Evolutionary conservation across 2,888 invertebrate species (phyloP).

Genomic region (Parnassius orleans): DNA sequence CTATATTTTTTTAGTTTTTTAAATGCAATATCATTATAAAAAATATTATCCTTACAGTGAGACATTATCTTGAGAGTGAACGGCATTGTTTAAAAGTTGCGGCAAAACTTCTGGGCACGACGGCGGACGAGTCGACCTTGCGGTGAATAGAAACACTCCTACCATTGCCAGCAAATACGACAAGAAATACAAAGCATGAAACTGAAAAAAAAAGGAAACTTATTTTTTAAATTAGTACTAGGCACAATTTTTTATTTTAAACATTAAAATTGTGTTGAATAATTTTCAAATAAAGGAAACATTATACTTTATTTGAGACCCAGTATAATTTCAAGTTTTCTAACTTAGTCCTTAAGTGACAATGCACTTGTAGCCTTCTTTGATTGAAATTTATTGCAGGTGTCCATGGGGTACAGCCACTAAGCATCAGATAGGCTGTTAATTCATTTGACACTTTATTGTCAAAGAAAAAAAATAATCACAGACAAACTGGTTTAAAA

Average conservation of each 20-base stretch:
- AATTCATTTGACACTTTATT: neutral
- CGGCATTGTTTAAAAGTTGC: slow-evolving; percentile 59
- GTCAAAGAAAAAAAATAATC: neutral
- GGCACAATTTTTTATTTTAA: too few relatives aligned
- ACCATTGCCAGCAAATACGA: slow-evolving; percentile 88
- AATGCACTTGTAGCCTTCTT: too few relatives aligned
- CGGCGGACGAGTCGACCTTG: slow-evolving; percentile 81
- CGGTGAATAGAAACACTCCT: slow-evolving; percentile 83
- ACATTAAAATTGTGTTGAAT: too few relatives aligned
- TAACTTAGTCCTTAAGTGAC: too few relatives aligned
- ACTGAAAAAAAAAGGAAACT: slow-evolving; percentile 76
- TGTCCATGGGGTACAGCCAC: too few relatives aligned
- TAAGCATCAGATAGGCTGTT: too few relatives aligned
- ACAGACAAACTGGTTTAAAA: neutral
- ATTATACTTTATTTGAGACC: too few relatives aligned
- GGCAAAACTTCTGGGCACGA: slow-evolving; percentile 53
- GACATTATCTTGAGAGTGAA: slow-evolving; percentile 67
- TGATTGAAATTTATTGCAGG: too few relatives aligned
- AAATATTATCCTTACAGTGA: slow-evolving; percentile 60
- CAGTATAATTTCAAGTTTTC: too few relatives aligned
- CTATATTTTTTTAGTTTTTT: too few relatives aligned
- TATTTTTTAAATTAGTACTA: too few relatives aligned
- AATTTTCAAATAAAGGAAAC: too few relatives aligned
- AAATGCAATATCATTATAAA: neutral
- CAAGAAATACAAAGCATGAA: slow-evolving; percentile 90